phyloP scores from a whole-genome alignment of 1,140 invertebrate species.

The Aphidius ervi region DNA sequence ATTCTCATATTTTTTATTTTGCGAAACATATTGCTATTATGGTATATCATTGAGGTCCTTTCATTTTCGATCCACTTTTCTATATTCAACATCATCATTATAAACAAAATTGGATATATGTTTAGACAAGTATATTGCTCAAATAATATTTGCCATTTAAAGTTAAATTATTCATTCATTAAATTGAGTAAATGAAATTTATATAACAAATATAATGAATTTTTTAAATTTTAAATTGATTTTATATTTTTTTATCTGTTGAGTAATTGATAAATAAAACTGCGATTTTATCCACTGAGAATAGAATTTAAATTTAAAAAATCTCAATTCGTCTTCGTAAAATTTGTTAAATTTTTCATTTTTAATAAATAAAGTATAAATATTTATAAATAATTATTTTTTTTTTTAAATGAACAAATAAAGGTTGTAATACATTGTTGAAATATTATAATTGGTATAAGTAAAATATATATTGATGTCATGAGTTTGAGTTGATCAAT shows the following conservation, averaged over 20 bases:
- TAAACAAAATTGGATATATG: not conserved
- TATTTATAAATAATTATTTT: too few relatives aligned
- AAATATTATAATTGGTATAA: slow-evolving; percentile 4
- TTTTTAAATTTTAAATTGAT: not conserved
- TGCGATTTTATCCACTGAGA: not conserved
- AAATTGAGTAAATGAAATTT: too few relatives aligned
- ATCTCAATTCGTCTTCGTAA: too few relatives aligned
- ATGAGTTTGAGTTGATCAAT: slow-evolving; percentile 33
- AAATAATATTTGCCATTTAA: not conserved
- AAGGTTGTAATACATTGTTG: not conserved
- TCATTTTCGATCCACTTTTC: slow-evolving; percentile 23
- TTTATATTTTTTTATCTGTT: not conserved
- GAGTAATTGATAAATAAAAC: not conserved
- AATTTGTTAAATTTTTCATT: too few relatives aligned
- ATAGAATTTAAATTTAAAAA: not conserved
- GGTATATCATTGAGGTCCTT: slow-evolving; percentile 16
- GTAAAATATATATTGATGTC: slow-evolving; percentile 2
- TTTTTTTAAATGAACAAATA: not conserved
- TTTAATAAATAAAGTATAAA: too few relatives aligned
- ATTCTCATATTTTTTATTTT: not conserved
- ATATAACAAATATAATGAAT: too few relatives aligned
- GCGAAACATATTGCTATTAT: slow-evolving; percentile 19
- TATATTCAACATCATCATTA: slow-evolving; percentile 6
- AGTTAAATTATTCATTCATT: too few relatives aligned
- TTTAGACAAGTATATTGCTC: not conserved